Conservation (phyloP, 2,797 vertebrate species). For the Ptychadena robeensis region DNA sequence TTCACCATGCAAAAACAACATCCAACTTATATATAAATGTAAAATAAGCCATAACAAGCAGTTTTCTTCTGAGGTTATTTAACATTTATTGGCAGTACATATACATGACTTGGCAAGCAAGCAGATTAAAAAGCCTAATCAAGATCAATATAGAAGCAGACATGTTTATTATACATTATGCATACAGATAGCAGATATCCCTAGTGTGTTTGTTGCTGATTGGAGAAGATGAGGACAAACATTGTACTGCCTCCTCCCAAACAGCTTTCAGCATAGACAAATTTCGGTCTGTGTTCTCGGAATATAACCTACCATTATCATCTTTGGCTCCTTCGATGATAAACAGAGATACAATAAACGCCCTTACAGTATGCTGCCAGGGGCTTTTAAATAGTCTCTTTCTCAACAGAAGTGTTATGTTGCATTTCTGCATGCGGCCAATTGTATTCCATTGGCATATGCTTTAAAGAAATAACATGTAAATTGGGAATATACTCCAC, state of each 20-base stretch:
- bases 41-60: neutral
- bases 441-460: neutral
- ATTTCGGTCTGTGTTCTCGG: constrained; percentile 1
- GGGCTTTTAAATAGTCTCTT: neutral
- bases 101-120: constrained; percentile 48
- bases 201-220: constrained; percentile 24
- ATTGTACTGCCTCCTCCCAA: constrained; percentile 2
- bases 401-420: neutral
- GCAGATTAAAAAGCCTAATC: constrained; percentile 44
- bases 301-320: constrained; percentile 23
- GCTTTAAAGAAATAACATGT: neutral
- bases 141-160: constrained; percentile 38
- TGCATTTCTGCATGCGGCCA: neutral
- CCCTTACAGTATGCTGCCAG: neutral
- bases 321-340: neutral
- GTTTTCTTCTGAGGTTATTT: constrained; percentile 32
- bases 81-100: constrained; percentile 50
- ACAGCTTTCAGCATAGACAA: constrained; percentile 11
- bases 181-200: constrained; percentile 51
- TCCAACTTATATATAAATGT: constrained; percentile 13
- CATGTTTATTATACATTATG: constrained; percentile 59
- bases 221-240: constrained; percentile 29
- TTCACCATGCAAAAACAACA: neutral
- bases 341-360: constrained; percentile 5
- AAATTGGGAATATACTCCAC: neutral